A percentile compares a stretch with the other conserved stretches of the same genome.
These are phyloP conservation scores for Seriola rivoliana DNA, from an alignment of 2,113 vertebrate species.

Conservation along the genomic window DNA sequence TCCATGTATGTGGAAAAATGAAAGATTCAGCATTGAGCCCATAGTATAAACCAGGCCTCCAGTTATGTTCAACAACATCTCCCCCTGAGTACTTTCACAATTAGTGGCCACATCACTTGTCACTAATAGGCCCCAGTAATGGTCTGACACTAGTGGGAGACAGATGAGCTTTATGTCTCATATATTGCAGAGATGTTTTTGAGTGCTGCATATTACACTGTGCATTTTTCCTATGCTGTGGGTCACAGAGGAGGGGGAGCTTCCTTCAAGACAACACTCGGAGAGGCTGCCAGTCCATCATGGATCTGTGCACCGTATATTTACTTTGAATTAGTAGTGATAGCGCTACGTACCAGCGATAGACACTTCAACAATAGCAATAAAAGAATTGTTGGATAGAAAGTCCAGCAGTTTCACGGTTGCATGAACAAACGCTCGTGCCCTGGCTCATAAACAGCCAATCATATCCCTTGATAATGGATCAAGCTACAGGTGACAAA, in stretches of 20 bases:
- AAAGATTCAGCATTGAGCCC: background rate
- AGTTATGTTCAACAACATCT: background rate
- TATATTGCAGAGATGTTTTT: background rate
- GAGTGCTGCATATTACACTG: background rate
- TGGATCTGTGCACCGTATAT: too few species aligned
- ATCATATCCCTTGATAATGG: too few species aligned
- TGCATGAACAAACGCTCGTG: too few species aligned
- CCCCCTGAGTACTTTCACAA: slow-evolving; percentile 76
- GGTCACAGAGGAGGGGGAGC: background rate
- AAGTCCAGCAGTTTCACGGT: too few species aligned
- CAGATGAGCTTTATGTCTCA: background rate
- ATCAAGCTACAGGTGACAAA: too few species aligned
- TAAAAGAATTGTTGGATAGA: too few species aligned
- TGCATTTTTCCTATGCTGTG: background rate
- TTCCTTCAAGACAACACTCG: too few species aligned
- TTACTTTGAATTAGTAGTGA: background rate
- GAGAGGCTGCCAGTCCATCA: too few species aligned
- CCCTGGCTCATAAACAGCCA: too few species aligned
- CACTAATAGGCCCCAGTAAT: slow-evolving; percentile 37
- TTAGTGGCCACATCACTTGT: slow-evolving; percentile 81
- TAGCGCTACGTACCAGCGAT: too few species aligned
- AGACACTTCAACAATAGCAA: too few species aligned
- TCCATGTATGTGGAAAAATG: too few species aligned
- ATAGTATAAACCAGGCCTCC: slow-evolving; percentile 3
- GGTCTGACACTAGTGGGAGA: slow-evolving; percentile 1